phyloP scores from a whole-genome alignment of 2,888 invertebrate genomes.

The Tetranychus truncatus region DNA sequence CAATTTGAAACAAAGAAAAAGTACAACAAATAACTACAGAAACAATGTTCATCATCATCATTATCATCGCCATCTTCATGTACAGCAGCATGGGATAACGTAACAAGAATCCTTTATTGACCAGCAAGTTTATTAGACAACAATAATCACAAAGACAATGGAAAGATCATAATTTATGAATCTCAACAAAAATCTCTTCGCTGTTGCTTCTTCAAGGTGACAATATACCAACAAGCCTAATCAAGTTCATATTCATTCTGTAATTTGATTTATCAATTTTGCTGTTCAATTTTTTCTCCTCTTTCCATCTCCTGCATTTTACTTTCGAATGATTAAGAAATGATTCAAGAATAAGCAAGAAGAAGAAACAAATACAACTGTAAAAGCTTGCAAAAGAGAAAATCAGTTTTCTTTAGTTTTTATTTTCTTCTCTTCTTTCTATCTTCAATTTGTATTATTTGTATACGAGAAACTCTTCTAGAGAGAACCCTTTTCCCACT shows the following conservation, averaged over 20 bases:
- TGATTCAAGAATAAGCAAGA: neutral
- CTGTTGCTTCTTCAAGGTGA: neutral
- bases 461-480: neutral
- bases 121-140: no score
- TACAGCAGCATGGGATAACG: no score
- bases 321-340: neutral
- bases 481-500: neutral
- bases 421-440: neutral
- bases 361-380: neutral
- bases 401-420: neutral
- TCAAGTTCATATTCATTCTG: neutral
- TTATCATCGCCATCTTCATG: no score
- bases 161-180: neutral
- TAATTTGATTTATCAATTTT: neutral
- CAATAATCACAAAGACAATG: neutral
- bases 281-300: neutral
- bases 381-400: neutral
- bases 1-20: no score
- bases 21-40: no score
- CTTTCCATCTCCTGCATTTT: neutral
- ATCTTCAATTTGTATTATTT: neutral
- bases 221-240: neutral
- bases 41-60: no score
- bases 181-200: neutral
- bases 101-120: no score